Base-by-base conservation (phyloP, 2,888 invertebrate species). In the Silvanus unidentatus region DNA sequence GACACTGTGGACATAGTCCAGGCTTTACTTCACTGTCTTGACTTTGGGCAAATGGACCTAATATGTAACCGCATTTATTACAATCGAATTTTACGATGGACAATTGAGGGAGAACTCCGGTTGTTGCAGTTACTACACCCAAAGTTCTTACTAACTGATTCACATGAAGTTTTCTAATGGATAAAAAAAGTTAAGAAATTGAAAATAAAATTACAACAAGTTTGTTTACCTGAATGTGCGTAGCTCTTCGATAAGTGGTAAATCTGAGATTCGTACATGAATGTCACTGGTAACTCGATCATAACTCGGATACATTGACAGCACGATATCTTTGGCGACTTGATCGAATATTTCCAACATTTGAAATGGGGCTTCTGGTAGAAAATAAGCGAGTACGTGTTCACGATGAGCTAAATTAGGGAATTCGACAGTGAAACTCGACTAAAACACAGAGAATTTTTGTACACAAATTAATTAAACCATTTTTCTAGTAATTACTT, bases 1-100 rank as follows among this genome's bases (percentile, higher is more conserved):
- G 98, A 79, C 98, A 99, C 66, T 98, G 96, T 0, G 98, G 98
- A 75, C 99, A 99, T 0, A 91, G 88, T 0, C 93, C 94, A 0
- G 99, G 99, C 63, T 89, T 92, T 0, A 97, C 88, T 75, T 99
- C 99, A 2, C 88, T 75, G 62, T 88, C 86, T 71, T 96, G 95
- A 0, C 87, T 82, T 74, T 99, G 99, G 11, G 91, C 86, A 68
- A 95, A 99, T 0, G 99, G 99, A 0, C 99, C 99, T 55, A 99
- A 74, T 15, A 98, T 79, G 66, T 89, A 96, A 5, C 91, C 91
- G 70, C 99, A 99, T 61, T 95, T 87, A 55, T 87, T 86, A 76
- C 99, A 99, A 72, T 99, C 97, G 66, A 94, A 99, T 68, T 97
- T 98, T 40, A 98, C 88, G 32, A 98, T 79, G 0, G 92, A 91